Conservation (phyloP, 2,797 vertebrate genomes). For the Parauchenoglanis punctatus region DNA sequence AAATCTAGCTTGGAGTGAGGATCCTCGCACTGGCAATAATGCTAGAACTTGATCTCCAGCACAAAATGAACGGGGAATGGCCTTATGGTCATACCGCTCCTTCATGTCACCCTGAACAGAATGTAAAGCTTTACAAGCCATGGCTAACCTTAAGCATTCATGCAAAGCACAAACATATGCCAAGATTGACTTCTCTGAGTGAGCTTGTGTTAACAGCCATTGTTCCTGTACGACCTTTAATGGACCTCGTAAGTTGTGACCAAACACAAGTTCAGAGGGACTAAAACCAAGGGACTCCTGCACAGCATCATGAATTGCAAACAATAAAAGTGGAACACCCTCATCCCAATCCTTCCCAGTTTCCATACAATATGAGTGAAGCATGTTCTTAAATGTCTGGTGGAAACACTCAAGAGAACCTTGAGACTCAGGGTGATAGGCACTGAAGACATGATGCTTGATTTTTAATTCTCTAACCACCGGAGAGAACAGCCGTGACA, state of each 20-base stretch:
- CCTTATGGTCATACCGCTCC: not conserved
- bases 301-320: not conserved
- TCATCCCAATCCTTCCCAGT: constrained; percentile 1
- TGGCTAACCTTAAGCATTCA: no score
- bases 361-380: not conserved
- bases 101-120: not conserved
- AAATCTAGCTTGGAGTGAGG: not conserved
- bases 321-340: not conserved
- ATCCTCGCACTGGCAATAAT: not conserved
- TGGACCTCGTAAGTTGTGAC: not conserved
- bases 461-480: not conserved
- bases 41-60: not conserved
- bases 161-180: no score
- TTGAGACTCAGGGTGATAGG: no score
- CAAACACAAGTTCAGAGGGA: constrained; percentile 15
- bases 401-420: not conserved
- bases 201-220: no score
- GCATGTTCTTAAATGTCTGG: not conserved
- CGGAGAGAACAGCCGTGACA: not conserved
- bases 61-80: not conserved
- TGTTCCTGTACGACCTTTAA: not conserved
- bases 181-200: no score
- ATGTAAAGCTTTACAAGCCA: no score
- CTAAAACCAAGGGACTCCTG: constrained; percentile 7
- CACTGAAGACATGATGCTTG: not conserved